phyloP scores from a whole-genome alignment of 1,140 invertebrate genomes.

The Cherax destructor region DNA sequence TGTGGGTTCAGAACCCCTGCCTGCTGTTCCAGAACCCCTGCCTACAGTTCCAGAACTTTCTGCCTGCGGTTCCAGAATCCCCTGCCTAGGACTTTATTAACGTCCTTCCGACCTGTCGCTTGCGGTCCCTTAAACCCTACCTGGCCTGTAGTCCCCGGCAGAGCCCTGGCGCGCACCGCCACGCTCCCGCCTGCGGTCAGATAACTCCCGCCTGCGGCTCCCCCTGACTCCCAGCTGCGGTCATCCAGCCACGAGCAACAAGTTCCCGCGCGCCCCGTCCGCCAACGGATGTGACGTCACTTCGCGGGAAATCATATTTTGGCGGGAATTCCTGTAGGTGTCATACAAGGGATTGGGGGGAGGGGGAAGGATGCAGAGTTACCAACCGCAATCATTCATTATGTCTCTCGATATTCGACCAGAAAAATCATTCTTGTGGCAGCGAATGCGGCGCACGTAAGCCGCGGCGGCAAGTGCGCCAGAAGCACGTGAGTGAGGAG shows the following conservation, averaged over 20 bases:
- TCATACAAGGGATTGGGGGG: background rate
- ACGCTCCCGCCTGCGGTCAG: background rate
- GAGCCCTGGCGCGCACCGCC: background rate
- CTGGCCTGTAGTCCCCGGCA: no score
- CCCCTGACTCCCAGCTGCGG: constrained; percentile 29
- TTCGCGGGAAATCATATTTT: constrained; percentile 63
- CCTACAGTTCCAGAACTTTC: background rate
- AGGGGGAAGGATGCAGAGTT: background rate
- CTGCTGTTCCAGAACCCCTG: background rate
- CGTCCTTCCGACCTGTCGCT: no score
- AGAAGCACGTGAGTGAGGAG: background rate
- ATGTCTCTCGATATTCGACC: no score
- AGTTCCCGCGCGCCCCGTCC: constrained; percentile 16
- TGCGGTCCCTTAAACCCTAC: no score
- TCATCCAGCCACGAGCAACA: constrained; percentile 46
- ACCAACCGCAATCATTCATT: background rate
- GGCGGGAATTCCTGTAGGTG: constrained; percentile 56
- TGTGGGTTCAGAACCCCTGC: no score
- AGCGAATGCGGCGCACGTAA: background rate
- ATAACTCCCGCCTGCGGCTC: background rate
- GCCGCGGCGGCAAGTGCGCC: background rate
- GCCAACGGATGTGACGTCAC: constrained; percentile 59
- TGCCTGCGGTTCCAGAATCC: no score
- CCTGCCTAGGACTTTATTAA: no score
- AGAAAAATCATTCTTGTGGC: no score